Evolutionary conservation across 2,888 invertebrate species (phyloP).

Genomic region (Apodemia mormo): DNA sequence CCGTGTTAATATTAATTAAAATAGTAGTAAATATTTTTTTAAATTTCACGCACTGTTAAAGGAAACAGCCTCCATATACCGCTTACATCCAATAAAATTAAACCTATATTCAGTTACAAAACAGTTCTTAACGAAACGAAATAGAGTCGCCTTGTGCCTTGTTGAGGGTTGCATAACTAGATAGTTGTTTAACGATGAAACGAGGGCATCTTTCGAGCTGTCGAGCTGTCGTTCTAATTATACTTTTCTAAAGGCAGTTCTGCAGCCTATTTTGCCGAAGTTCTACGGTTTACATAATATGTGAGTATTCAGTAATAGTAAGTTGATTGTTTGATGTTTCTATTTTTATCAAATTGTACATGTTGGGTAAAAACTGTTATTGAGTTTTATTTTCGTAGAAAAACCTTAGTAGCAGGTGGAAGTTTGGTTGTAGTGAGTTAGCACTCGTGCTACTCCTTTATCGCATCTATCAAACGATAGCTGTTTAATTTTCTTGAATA

Average conservation of each 20-base stretch:
- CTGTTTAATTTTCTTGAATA: too few relatives aligned
- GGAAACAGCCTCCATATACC: constrained; percentile 34
- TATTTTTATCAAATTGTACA: too few relatives aligned
- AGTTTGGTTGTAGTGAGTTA: too few relatives aligned
- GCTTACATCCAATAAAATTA: constrained; percentile 35
- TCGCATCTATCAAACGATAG: too few relatives aligned
- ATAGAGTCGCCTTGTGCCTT: constrained; percentile 31
- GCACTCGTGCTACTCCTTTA: too few relatives aligned
- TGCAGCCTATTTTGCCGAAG: constrained; percentile 43
- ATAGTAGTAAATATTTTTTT: constrained; percentile 7
- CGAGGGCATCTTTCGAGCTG: constrained; percentile 56
- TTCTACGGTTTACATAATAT: constrained; percentile 32
- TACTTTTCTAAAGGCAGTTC: constrained; percentile 50
- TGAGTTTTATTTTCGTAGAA: too few relatives aligned
- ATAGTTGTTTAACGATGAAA: constrained; percentile 49
- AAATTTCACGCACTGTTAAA: constrained; percentile 34
- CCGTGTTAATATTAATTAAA: background rate
- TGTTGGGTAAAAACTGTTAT: too few relatives aligned
- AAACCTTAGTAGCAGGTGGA: too few relatives aligned
- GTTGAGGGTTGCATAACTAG: constrained; percentile 35
- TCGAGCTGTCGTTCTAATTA: constrained; percentile 59
- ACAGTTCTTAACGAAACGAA: constrained; percentile 33
- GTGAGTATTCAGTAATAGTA: background rate
- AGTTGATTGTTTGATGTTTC: background rate
- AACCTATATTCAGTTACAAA: constrained; percentile 32